These are phyloP conservation scores for Cydia amplana DNA, from an alignment of 1,140 invertebrate species.

Conservation along the genomic window DNA sequence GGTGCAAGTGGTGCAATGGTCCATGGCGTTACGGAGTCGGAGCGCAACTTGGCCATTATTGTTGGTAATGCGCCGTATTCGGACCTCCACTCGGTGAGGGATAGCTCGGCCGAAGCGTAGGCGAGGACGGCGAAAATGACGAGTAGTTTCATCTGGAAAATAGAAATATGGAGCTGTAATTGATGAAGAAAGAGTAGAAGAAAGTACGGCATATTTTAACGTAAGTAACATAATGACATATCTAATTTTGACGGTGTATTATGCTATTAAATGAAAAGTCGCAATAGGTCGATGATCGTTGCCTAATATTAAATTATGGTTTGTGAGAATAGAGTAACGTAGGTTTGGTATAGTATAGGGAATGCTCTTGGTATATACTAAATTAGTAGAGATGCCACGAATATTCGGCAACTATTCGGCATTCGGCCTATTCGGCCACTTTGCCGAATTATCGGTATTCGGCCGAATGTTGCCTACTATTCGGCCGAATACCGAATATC, in stretches of 20 bases:
- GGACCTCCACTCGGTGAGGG: slow-evolving; percentile 1
- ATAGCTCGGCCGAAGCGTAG: background rate
- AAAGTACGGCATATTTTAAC: background rate
- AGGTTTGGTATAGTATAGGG: too few species aligned
- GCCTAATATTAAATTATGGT: too few species aligned
- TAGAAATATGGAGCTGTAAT: background rate
- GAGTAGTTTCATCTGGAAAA: slow-evolving; percentile 14
- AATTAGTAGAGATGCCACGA: too few species aligned
- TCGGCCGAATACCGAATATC: too few species aligned
- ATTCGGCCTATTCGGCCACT: too few species aligned
- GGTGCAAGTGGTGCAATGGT: background rate
- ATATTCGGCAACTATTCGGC: too few species aligned
- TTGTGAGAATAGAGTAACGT: too few species aligned
- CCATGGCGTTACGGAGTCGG: background rate
- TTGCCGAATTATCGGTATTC: too few species aligned
- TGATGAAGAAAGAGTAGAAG: background rate
- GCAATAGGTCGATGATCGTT: too few species aligned
- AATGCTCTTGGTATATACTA: too few species aligned
- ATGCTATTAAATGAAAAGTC: background rate
- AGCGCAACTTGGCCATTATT: background rate
- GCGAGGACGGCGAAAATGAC: background rate
- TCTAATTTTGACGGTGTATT: background rate
- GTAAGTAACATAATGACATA: background rate
- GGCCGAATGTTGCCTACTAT: too few species aligned
- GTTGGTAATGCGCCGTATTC: background rate